Evolutionary conservation across 2,888 invertebrate genomes (phyloP).

Genomic region (Zygothrica quintamaculata): DNA sequence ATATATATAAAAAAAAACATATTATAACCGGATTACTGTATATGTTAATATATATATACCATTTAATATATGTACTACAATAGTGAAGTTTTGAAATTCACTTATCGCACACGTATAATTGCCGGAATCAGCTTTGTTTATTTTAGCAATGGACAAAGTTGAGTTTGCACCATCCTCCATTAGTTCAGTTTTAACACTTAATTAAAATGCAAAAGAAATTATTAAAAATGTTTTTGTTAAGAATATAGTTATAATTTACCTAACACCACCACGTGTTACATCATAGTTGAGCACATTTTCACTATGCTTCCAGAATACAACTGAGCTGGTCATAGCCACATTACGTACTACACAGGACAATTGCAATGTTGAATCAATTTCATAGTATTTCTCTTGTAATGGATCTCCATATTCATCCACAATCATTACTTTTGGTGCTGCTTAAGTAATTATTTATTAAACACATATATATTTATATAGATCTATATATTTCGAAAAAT

Average conservation of each 20-base stretch:
- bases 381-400: constrained; percentile 86
- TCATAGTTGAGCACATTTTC: constrained; percentile 86
- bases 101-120: constrained; percentile 86
- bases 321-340: constrained; percentile 86
- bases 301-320: constrained; percentile 86
- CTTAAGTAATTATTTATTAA: not conserved
- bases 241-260: constrained; percentile 73
- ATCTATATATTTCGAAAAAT: not conserved
- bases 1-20: constrained; percentile 10
- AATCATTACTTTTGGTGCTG: constrained; percentile 86
- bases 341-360: constrained; percentile 86
- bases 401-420: constrained; percentile 86
- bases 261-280: constrained; percentile 86
- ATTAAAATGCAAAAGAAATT: not conserved
- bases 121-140: constrained; percentile 85
- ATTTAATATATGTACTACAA: constrained; percentile 86
- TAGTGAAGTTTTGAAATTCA: constrained; percentile 85
- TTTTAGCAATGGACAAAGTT: constrained; percentile 85
- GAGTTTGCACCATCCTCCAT: constrained; percentile 86
- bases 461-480: not conserved
- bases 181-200: constrained; percentile 85
- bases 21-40: constrained; percentile 1
- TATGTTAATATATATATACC: constrained; percentile 76
- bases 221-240: not conserved
- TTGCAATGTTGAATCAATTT: constrained; percentile 86